Evolutionary conservation across 2,797 vertebrate species (phyloP).

Genomic region (Trichosurus vulpecula): DNA sequence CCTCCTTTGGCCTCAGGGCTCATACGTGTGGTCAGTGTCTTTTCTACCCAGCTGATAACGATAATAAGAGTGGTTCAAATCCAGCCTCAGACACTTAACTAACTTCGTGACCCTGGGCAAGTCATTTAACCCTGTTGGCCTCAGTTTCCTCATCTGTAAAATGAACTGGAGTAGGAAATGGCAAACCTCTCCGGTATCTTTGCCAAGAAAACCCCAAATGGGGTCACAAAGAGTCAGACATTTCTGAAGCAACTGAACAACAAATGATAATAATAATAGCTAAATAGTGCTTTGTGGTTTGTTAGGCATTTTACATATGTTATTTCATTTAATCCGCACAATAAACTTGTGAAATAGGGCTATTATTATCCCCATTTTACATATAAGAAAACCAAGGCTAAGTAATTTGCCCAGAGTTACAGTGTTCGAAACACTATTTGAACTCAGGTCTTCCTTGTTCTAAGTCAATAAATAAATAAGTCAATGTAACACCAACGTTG

Average conservation of each 20-base stretch:
- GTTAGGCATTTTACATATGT: background rate
- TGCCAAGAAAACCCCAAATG: too few relatives aligned
- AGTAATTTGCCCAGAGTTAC: background rate
- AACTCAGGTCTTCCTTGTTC: background rate
- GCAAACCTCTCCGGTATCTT: too few relatives aligned
- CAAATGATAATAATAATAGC: background rate
- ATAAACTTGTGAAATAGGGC: background rate
- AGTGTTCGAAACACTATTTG: background rate
- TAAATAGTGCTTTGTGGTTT: background rate
- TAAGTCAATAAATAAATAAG: background rate
- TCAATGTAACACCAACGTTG: too few relatives aligned
- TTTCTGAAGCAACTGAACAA: background rate
- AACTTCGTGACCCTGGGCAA: too few relatives aligned
- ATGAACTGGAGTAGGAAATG: too few relatives aligned
- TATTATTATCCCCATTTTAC: background rate
- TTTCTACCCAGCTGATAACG: background rate
- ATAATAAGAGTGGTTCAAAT: background rate
- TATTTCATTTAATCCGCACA: background rate
- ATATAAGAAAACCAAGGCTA: background rate
- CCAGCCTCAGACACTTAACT: background rate
- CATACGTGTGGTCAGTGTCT: background rate
- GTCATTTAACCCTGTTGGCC: too few relatives aligned
- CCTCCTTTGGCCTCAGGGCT: background rate
- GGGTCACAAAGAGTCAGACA: too few relatives aligned
- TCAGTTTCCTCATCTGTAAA: too few relatives aligned